A percentile compares a stretch with the other conserved stretches of the same genome.
phyloP scores from a whole-genome alignment of 2,797 vertebrate species.

The Xenops minutus region DNA sequence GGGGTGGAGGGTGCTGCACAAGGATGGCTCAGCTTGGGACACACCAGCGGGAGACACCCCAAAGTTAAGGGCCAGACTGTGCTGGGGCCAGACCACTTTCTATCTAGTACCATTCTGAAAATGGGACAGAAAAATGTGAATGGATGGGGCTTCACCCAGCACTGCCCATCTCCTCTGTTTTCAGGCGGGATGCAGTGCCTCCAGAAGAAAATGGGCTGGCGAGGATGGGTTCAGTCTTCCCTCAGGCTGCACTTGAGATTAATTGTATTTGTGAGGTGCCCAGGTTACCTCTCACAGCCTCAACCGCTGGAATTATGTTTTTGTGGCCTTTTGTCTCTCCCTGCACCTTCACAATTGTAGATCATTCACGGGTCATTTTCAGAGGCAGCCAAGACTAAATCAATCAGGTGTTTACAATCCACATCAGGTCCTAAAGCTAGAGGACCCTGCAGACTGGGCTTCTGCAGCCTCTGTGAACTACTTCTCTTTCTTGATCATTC shows the following conservation, averaged over 20 bases:
- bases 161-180: neutral
- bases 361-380: neutral
- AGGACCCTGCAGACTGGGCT: neutral
- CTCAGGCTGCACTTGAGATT: neutral
- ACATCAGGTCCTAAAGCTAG: neutral
- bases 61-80: neutral
- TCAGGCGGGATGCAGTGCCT: neutral
- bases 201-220: neutral
- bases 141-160: neutral
- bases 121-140: rapidly evolving
- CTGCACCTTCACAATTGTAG: neutral
- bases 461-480: neutral
- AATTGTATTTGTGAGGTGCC: neutral
- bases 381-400: neutral
- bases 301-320: neutral
- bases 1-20: neutral
- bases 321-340: neutral
- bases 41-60: rapidly evolving
- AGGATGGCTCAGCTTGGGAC: neutral
- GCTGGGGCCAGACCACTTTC: neutral
- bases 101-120: neutral
- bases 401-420: neutral
- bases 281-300: neutral
- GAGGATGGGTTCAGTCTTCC: neutral
- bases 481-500: neutral